phyloP scores from a whole-genome alignment of 2,797 vertebrate genomes.

The Dallia pectoralis region DNA sequence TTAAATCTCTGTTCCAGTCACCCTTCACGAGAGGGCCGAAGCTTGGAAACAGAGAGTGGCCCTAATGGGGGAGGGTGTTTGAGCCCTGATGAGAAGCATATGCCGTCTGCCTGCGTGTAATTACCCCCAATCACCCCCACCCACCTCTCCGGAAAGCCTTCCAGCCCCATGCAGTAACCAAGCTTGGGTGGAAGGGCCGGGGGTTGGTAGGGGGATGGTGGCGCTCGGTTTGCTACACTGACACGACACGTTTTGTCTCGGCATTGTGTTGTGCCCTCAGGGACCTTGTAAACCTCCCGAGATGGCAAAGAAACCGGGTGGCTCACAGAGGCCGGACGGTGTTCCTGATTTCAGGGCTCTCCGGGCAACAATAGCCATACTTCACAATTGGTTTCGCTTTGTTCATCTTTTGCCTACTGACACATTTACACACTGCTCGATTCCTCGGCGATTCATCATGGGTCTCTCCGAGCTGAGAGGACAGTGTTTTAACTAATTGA shows the following conservation, averaged over 20 bases:
- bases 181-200: constrained; percentile 30
- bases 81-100: constrained; percentile 80
- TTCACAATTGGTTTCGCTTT: too few species aligned
- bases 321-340: constrained; percentile 58
- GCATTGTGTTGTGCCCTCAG: constrained; percentile 60
- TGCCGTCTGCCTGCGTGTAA: constrained; percentile 78
- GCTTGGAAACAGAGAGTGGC: constrained; percentile 68
- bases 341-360: constrained; percentile 54
- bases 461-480: too few species aligned
- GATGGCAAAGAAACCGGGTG: constrained; percentile 54
- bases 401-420: too few species aligned
- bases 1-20: constrained; percentile 8
- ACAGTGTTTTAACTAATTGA: not conserved
- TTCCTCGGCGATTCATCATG: too few species aligned
- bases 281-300: constrained; percentile 66
- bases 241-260: constrained; percentile 62
- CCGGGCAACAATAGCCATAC: constrained; percentile 24
- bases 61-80: constrained; percentile 67
- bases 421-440: too few species aligned
- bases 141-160: constrained; percentile 60
- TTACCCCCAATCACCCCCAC: constrained; percentile 70
- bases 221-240: constrained; percentile 26
- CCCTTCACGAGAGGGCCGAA: constrained; percentile 47
- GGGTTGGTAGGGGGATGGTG: constrained; percentile 27
- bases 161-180: constrained; percentile 49